Conservation (phyloP, 1,140 invertebrate genomes). For the Cotesia glomerata region DNA sequence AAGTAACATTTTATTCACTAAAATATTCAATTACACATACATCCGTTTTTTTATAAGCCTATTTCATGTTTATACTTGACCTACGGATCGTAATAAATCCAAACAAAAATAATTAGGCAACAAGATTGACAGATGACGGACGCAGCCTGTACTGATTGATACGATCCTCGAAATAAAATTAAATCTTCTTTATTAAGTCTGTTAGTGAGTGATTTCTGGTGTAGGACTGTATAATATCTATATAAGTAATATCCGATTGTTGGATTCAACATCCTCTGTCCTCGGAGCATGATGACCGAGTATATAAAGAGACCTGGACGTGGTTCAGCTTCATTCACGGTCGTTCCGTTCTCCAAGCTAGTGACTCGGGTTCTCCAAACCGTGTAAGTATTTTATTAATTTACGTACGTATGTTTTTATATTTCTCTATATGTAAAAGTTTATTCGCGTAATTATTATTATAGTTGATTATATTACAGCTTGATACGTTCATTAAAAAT, state of each 20-base stretch:
- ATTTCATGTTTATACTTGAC: not conserved
- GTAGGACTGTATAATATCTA: not conserved
- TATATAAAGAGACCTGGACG: conserved; percentile 15
- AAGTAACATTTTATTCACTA: not conserved
- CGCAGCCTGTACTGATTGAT: not conserved
- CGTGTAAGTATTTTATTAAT: conserved; percentile 13
- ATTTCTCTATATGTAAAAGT: not conserved
- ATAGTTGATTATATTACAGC: not conserved
- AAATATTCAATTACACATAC: too few species aligned
- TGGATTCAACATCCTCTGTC: not conserved
- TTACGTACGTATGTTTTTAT: not conserved
- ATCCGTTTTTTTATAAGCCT: not conserved
- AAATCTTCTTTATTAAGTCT: not conserved
- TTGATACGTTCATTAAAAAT: too few species aligned
- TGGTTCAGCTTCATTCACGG: conserved; percentile 17
- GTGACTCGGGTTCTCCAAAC: not conserved
- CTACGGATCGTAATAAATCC: too few species aligned
- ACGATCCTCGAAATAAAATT: not conserved
- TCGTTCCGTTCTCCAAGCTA: conserved; percentile 15
- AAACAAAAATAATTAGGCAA: not conserved
- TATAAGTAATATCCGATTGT: not conserved
- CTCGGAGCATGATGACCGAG: not conserved
- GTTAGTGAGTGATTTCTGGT: not conserved
- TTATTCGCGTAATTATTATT: not conserved
- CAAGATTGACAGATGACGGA: conserved; percentile 16